Conservation (phyloP, 64 coral and sea anemone species). For the Montipora capricornis region DNA sequence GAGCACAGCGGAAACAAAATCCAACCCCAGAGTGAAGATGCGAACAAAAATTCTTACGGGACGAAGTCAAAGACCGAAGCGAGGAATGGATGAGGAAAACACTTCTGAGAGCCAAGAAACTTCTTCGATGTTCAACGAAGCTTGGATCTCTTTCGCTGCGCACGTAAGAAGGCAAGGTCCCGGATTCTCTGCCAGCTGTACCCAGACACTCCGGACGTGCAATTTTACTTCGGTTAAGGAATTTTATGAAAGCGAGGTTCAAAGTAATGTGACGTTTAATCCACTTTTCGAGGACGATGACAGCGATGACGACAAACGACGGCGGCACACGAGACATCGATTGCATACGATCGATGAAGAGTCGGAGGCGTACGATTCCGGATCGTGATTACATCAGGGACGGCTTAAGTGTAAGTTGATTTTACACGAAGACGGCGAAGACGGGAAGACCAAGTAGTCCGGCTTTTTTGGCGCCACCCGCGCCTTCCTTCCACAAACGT, state of each 20-base stretch:
- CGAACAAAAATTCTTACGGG: background rate
- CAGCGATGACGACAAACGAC: background rate
- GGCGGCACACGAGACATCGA: slow-evolving; percentile 8
- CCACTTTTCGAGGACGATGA: slow-evolving; percentile 48
- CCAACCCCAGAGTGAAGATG: background rate
- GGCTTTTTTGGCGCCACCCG: too few species aligned
- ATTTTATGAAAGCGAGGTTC: slow-evolving; percentile 42
- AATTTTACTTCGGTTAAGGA: background rate
- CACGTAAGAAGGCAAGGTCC: slow-evolving; percentile 44
- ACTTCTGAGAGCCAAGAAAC: background rate
- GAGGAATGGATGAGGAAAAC: background rate
- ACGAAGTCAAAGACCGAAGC: slow-evolving; percentile 18
- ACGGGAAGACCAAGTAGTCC: too few species aligned
- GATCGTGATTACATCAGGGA: background rate
- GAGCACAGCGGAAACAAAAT: background rate
- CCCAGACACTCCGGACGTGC: slow-evolving; percentile 22
- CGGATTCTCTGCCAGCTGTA: slow-evolving; percentile 47
- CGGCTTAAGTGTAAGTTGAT: too few species aligned
- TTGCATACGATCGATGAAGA: slow-evolving; percentile 47
- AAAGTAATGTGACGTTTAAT: slow-evolving; percentile 44
- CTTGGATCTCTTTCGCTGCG: slow-evolving; percentile 24
- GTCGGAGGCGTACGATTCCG: background rate
- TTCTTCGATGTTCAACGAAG: background rate
- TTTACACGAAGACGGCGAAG: too few species aligned
- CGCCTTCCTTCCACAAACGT: too few species aligned